phyloP scores from a whole-genome alignment of 2,888 invertebrate species.

The Exocentrus adspersus region DNA sequence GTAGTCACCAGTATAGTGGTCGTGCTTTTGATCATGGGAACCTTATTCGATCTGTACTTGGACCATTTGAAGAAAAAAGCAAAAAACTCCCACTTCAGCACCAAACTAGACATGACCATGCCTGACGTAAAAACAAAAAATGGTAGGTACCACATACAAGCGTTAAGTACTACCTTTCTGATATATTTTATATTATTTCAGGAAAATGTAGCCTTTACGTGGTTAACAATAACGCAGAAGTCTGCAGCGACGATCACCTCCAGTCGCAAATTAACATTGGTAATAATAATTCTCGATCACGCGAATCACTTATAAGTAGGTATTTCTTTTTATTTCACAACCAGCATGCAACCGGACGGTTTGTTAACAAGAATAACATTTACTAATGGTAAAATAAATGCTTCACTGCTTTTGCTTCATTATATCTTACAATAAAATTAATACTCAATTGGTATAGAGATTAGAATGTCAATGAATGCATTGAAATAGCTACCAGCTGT shows the following conservation, averaged over 20 bases:
- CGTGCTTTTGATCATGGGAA: slow-evolving; percentile 72
- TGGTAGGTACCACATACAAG: slow-evolving; percentile 46
- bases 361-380: not conserved
- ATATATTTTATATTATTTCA: slow-evolving; percentile 39
- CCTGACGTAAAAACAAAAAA: slow-evolving; percentile 58
- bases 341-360: not conserved
- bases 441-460: too few species aligned
- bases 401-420: not conserved
- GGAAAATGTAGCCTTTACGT: slow-evolving; percentile 59
- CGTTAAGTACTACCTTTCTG: not conserved
- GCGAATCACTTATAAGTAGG: slow-evolving; percentile 41
- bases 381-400: not conserved
- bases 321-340: slow-evolving; percentile 25
- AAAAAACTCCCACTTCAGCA: slow-evolving; percentile 43
- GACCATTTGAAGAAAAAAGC: slow-evolving; percentile 64
- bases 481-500: too few species aligned
- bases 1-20: slow-evolving; percentile 66
- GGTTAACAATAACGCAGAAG: slow-evolving; percentile 55
- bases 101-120: slow-evolving; percentile 57
- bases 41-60: slow-evolving; percentile 76
- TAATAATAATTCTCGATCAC: slow-evolving; percentile 39
- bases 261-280: slow-evolving; percentile 36
- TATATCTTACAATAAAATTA: too few species aligned
- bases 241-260: slow-evolving; percentile 41
- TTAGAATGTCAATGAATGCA: too few species aligned